Base-by-base conservation (phyloP, 2,888 invertebrate species). In the Neoaliturus tenellus region DNA sequence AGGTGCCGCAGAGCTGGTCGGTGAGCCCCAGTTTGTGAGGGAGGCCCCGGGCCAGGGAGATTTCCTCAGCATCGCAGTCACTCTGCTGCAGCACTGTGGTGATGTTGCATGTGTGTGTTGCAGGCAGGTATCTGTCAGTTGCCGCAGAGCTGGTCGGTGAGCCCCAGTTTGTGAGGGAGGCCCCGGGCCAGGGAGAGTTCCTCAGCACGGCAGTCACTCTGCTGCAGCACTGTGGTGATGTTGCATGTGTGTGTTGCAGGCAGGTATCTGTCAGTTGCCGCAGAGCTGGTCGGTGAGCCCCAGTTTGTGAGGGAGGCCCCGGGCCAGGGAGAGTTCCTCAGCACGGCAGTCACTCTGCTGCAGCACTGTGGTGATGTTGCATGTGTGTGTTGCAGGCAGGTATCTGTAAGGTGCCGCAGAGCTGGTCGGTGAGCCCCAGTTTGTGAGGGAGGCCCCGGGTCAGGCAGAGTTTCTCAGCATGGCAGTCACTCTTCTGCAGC, bases 41-140 rank as follows among this genome's bases (percentile, higher is more conserved):
- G 80, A 80, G 6, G 71, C 80, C 25, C 62, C 25, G 35, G 81
- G 85, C n/a, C 51, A 41, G n/a, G 5, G 39, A n/a, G 73, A 85
- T 23, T 87, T 85, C 75, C 80, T 87, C 8, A 82, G 80, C 25
- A 85, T 84, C 12, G 83, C 86, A 5, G 58, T 82, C 44, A 82
- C 48, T 41, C 73, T 86, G 67, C 84, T 87, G 58, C 83, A 87
- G 20, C 75, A 73, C 8, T 85, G 85, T 62, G 84, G 80, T 35
- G 20, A 83, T 75, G 20, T 12, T 84, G 20, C 80, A 81, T 31
- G 58, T 48, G 23, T 84, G 84, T n/a, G n/a, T n/a, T n/a, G n/a
- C n/a, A n/a, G n/a, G n/a, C n/a, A n/a, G n/a, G n/a, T n/a, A n/a
- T n/a, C n/a, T n/a, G n/a, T n/a, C n/a, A n/a, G n/a, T n/a, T n/a